Evolutionary conservation across 2,888 invertebrate genomes (phyloP), one percentile per base, ranked within the genome.

Genomic region (Nephrotoma guestfalica): DNA sequence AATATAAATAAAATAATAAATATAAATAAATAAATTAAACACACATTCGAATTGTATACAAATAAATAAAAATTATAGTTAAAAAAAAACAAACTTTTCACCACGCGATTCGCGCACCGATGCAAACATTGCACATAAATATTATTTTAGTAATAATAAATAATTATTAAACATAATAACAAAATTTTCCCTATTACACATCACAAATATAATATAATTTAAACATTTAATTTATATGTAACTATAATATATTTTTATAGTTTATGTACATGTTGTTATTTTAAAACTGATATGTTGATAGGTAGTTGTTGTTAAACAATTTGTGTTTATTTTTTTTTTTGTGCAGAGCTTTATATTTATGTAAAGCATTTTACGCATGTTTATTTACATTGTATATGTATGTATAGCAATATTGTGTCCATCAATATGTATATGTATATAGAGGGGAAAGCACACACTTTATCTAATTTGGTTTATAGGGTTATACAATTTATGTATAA

Each of bases 21-120:
- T 71, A 71, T 84, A 84, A 84, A 41, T 84, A 84, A 42, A 84
- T 84, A 84, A 41, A 84, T 84, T 84, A 84, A 84, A 84, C 84
- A 84, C 84, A 84, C 84, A 84, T 84, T 84, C 84, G 84, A 84
- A 84, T 84, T 84, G 47, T 47, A 84, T 83, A 9, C 9, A 83
- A 83, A 6, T 41, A 41, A 84, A 41, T 84, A 41, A 83, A 84
- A 42, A 41, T 41, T 13, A 47, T 3, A 47, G 11, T 47, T 15
- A 41, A 84, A 84, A 41, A 15, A 84, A 41, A 84, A 84, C 84
- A 84, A 84, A 84, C 84, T 84, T 84, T 15, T 84, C 41, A 41
- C 84, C n/a, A 5, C n/a, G 84, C 84, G 84, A 41, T 41, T 41
- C 42, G 84, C 84, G 71, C 71, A 71, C 71, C 71, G 71, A 71